Percentiles rank a stretch among this genome's conserved stretches.
Evolutionary conservation across 2,113 vertebrate genomes (phyloP).

Genomic region (Archilochus colubris): DNA sequence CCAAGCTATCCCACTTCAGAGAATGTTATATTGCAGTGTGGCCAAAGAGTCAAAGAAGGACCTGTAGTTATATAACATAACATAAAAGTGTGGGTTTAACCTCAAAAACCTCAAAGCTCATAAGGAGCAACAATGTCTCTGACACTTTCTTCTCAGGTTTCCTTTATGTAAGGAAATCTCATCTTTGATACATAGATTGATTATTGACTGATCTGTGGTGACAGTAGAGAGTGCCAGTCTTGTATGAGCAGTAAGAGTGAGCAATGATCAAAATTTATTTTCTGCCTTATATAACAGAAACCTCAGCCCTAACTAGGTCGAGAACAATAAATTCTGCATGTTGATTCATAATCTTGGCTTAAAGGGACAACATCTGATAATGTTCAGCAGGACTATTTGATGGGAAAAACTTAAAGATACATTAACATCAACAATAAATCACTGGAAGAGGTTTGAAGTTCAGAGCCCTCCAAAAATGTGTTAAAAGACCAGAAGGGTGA

Average conservation of each 20-base stretch:
- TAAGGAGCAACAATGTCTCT: neutral
- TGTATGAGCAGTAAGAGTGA: neutral
- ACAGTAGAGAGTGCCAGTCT: neutral
- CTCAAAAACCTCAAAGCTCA: neutral
- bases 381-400: slow-evolving; percentile 6
- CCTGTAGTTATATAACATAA: neutral
- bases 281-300: neutral
- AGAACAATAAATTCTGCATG: neutral
- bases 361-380: neutral
- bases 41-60: neutral
- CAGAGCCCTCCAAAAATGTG: neutral
- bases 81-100: neutral
- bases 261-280: neutral
- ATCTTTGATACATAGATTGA: neutral
- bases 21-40: neutral
- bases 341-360: neutral
- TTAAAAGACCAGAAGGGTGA: neutral
- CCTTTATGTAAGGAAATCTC: neutral
- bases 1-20: neutral
- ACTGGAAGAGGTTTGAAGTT: slow-evolving; percentile 10
- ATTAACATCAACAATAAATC: neutral
- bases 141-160: neutral
- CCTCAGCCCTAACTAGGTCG: slow-evolving; percentile 6
- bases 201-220: neutral
- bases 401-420: slow-evolving; percentile 28